A percentile compares a stretch with the other conserved stretches of the same genome.
These are phyloP conservation scores for Cynaeus angustus DNA, from an alignment of 2,888 invertebrate genomes.

Conservation along the genomic window DNA sequence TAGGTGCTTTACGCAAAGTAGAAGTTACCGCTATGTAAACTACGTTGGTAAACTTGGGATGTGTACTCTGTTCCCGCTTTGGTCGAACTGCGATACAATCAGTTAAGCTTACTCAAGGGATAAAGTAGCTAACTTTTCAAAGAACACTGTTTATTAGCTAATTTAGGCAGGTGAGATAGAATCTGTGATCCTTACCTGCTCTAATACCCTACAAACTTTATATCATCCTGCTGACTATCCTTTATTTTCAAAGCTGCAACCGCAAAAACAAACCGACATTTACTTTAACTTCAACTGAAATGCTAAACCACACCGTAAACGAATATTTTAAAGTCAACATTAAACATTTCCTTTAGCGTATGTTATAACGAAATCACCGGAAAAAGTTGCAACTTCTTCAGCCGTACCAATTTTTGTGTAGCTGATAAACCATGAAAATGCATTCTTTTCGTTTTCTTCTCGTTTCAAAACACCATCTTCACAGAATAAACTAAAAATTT, in stretches of 20 bases:
- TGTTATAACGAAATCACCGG: too few species aligned
- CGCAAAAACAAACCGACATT: constrained; percentile 2
- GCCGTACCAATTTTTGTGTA: too few species aligned
- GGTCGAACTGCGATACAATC: constrained; percentile 66
- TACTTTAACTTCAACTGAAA: background rate
- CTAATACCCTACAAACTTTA: constrained; percentile 45
- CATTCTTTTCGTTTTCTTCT: too few species aligned
- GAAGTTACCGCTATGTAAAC: constrained; percentile 66
- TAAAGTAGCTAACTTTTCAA: constrained; percentile 64
- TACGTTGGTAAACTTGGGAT: constrained; percentile 64
- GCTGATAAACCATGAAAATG: too few species aligned
- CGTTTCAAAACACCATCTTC: too few species aligned
- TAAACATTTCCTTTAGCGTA: background rate
- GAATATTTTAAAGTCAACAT: background rate
- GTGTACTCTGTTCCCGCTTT: constrained; percentile 63
- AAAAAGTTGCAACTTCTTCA: too few species aligned
- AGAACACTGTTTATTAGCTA: constrained; percentile 66
- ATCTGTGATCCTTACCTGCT: constrained; percentile 47
- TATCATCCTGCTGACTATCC: constrained; percentile 45
- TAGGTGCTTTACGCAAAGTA: constrained; percentile 65
- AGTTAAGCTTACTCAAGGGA: constrained; percentile 65
- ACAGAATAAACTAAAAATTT: too few species aligned
- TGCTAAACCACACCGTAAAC: background rate
- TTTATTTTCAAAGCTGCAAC: constrained; percentile 19
- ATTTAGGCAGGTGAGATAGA: constrained; percentile 55